Base-by-base conservation (phyloP, 2,797 vertebrate genomes). In the Ispidina picta region DNA sequence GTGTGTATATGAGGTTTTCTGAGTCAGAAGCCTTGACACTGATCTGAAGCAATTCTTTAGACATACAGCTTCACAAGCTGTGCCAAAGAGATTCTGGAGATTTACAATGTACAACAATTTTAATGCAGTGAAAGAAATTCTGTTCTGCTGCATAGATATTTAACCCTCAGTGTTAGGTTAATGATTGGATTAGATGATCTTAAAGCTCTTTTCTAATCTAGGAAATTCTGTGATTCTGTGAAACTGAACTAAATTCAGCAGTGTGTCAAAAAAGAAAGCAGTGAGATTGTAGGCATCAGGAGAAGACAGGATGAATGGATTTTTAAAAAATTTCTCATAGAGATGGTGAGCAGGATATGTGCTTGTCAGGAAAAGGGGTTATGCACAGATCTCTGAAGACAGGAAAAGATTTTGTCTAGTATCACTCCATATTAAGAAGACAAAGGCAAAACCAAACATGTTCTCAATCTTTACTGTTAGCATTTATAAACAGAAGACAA, bases 11-110 rank as follows among this genome's bases (percentile, higher is more conserved):
- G 20, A 83, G 11, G 13, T 5, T 77, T 92, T 83, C 35, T 70
- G 55, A 68, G 20, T 73, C n/a, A 74, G 69, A 83, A 89, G 28
- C 33, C 58, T 92, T 87, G 88, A 90, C 65, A 84, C 14, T 90
- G 72, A 83, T 80, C 49, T 77, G 69, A 77, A 89, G 26, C 29
- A 90, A 55, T 64, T 88, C 41, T 88, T 68, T 54, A 84, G 74
- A 79, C 0, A 0, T 56, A 60, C 16, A 64, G 46, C 52, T 82
- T 68, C 49, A 31, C 2, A 4, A 69, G 31, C 46, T 77, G 43
- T 83, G 82, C 70, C 70, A 66, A 78, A 65, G 29, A 78, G 31
- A 78, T 89, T 75, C 35, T 55, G 28, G 16, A 59, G 85, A 90
- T 92, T 85, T 91, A 80, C 48, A 86, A 17, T 3, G 16, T 71